A percentile compares a stretch with the other conserved stretches of the same genome.
Conservation (phyloP, 2,888 invertebrate species). For the Horisme vitalbata region DNA sequence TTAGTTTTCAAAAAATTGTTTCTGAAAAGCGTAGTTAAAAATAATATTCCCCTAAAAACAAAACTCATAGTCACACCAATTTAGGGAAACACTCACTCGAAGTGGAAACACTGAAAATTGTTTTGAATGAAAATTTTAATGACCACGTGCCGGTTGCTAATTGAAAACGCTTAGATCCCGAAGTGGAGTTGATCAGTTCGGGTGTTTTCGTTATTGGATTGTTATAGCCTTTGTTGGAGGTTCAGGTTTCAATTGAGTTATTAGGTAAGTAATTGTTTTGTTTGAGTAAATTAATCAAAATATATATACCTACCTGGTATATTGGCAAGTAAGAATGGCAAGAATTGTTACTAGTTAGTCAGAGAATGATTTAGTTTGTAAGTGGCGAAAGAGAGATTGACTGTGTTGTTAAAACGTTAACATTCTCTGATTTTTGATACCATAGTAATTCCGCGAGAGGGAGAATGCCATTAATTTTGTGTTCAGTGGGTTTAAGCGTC, state of each 20-base stretch:
- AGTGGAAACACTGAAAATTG: constrained; percentile 68
- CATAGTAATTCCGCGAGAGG: too few relatives aligned
- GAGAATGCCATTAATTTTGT: not conserved
- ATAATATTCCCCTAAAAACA: not conserved
- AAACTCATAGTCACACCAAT: constrained; percentile 39
- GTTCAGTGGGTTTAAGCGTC: not conserved
- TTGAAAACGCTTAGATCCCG: constrained; percentile 64
- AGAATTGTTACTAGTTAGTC: too few relatives aligned
- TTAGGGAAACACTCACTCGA: constrained; percentile 48
- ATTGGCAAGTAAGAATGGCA: too few relatives aligned
- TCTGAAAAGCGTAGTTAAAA: too few relatives aligned
- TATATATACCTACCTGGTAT: too few relatives aligned
- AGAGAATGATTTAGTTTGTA: too few relatives aligned
- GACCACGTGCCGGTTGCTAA: constrained; percentile 61
- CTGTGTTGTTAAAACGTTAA: not conserved
- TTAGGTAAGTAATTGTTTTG: constrained; percentile 17
- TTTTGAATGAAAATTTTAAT: constrained; percentile 79
- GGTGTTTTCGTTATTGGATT: constrained; percentile 45
- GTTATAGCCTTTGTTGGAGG: constrained; percentile 33
- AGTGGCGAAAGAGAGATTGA: too few relatives aligned
- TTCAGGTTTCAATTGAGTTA: constrained; percentile 16
- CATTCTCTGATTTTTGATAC: too few relatives aligned
- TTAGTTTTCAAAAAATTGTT: not conserved
- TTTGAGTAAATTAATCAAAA: not conserved
- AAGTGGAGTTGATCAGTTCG: constrained; percentile 59